These are phyloP conservation scores for Aurelia aurita DNA, from an alignment of 30 jellyfish, hydroid and myxozoan genomes.

Conservation along the genomic window DNA sequence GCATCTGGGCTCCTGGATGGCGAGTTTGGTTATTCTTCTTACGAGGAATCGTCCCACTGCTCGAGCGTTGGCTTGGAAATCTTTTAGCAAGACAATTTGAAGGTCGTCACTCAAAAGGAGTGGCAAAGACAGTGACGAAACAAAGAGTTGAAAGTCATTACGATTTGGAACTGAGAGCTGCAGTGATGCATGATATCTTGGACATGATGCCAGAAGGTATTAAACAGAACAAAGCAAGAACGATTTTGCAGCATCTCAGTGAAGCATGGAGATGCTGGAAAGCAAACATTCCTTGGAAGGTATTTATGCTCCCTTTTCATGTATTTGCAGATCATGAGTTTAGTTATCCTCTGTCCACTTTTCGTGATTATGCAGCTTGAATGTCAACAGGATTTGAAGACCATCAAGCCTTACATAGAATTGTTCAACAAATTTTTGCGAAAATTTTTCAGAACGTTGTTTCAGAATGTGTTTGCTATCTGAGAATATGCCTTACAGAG, in stretches of 20 bases:
- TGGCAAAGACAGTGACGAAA: conserved; percentile 98
- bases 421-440: too few relatives aligned
- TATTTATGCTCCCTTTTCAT: not conserved
- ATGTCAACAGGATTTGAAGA: too few relatives aligned
- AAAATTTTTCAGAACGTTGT: too few relatives aligned
- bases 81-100: conserved; percentile 98
- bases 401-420: too few relatives aligned
- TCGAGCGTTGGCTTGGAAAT: conserved; percentile 99
- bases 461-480: too few relatives aligned
- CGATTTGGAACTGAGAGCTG: conserved; percentile 98
- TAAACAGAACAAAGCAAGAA: conserved; percentile 98
- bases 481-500: too few relatives aligned
- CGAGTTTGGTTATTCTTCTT: conserved; percentile 98
- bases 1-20: conserved; percentile 99
- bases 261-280: conserved; percentile 99
- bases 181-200: conserved; percentile 99
- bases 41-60: conserved; percentile 98
- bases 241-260: conserved; percentile 96
- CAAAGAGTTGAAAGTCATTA: conserved; percentile 99
- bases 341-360: too few relatives aligned
- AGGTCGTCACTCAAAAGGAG: conserved; percentile 99
- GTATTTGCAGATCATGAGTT: too few relatives aligned
- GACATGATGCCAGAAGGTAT: conserved; percentile 99
- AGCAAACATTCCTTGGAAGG: conserved; percentile 99
- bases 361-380: too few relatives aligned